These are phyloP conservation scores for Caretta caretta DNA, from an alignment of 2,113 vertebrate species.

Conservation along the genomic window DNA sequence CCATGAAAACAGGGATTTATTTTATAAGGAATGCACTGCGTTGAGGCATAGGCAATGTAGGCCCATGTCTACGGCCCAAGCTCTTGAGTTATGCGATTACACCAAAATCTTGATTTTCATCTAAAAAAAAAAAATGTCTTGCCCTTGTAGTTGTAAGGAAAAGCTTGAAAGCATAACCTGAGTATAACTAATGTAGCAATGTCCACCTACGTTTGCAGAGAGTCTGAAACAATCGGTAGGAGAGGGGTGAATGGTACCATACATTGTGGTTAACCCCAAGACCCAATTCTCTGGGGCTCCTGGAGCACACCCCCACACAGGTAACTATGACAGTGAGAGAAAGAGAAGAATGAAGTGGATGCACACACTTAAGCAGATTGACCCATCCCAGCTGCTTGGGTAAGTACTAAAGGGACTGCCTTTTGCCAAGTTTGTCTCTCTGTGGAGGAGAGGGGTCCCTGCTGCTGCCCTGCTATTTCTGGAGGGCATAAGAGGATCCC, in stretches of 20 bases:
- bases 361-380: not conserved
- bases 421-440: not conserved
- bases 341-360: not conserved
- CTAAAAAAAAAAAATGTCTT: not conserved
- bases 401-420: not conserved
- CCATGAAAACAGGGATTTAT: not conserved
- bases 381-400: too few relatives aligned
- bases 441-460: not conserved
- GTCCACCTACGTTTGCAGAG: not conserved
- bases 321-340: not conserved
- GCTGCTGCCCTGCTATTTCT: too few relatives aligned
- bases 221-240: not conserved
- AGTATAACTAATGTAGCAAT: not conserved
- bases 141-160: not conserved
- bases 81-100: not conserved
- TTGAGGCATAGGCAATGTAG: not conserved
- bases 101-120: not conserved
- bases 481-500: too few relatives aligned
- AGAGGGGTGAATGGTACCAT: not conserved
- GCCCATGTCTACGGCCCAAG: not conserved
- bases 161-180: not conserved
- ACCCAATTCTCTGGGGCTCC: not conserved
- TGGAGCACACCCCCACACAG: not conserved
- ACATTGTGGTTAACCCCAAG: not conserved
- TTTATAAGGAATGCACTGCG: not conserved